These are phyloP conservation scores for Oreamnos americanus DNA, from an alignment of 2,113 vertebrate genomes.

Conservation along the genomic window DNA sequence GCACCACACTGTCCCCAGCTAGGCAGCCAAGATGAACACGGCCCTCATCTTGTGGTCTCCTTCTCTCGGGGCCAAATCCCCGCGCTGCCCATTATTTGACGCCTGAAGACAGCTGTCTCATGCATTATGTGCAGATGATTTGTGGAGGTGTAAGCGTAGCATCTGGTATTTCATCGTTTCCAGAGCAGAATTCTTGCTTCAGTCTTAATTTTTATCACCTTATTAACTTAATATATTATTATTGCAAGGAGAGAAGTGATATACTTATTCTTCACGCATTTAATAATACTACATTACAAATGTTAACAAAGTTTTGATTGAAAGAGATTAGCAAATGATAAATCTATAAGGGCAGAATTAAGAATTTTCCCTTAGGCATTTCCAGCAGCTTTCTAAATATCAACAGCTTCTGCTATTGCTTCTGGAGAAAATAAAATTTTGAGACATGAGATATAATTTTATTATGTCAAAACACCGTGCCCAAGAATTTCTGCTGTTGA, in stretches of 20 bases:
- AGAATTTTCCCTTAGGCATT: slow-evolving; percentile 16
- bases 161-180: background rate
- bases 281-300: slow-evolving; percentile 6
- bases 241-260: background rate
- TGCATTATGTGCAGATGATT: background rate
- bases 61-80: background rate
- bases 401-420: slow-evolving; percentile 61
- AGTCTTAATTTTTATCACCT: background rate
- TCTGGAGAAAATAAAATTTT: slow-evolving; percentile 43
- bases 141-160: background rate
- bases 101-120: background rate
- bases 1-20: background rate
- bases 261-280: background rate
- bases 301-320: slow-evolving; percentile 11
- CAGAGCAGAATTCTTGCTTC: background rate
- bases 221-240: background rate
- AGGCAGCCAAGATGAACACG: background rate
- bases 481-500: slow-evolving; percentile 38
- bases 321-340: slow-evolving; percentile 43
- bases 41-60: background rate
- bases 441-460: slow-evolving; percentile 48
- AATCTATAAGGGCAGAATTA: slow-evolving; percentile 1
- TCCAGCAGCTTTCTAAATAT: slow-evolving; percentile 32
- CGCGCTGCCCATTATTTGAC: background rate
- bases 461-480: slow-evolving; percentile 50